Evolutionary conservation across 1,140 invertebrate species (phyloP).

Genomic region (Triops cancriformis): DNA sequence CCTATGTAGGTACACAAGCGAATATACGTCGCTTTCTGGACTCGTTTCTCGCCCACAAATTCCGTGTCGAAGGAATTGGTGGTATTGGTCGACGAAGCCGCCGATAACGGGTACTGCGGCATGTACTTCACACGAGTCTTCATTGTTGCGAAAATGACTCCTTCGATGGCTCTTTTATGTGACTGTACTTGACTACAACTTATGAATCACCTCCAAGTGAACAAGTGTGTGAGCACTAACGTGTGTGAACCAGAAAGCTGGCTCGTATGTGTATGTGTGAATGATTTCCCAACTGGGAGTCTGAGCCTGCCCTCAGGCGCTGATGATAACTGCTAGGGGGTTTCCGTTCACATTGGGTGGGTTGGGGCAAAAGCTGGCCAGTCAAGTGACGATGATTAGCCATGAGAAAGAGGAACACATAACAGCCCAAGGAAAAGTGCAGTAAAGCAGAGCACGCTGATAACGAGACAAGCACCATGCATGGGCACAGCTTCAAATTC

Average conservation of each 20-base stretch:
- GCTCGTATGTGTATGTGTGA: too few species aligned
- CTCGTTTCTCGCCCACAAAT: background rate
- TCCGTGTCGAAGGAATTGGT: background rate
- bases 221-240: too few species aligned
- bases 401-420: background rate
- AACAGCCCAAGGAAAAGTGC: background rate
- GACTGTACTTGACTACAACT: background rate
- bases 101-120: background rate
- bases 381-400: background rate
- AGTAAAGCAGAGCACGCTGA: background rate
- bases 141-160: background rate
- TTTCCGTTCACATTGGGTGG: too few species aligned
- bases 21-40: background rate
- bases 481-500: background rate
- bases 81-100: background rate
- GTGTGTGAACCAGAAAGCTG: too few species aligned
- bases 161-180: background rate
- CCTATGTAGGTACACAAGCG: background rate
- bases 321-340: too few species aligned
- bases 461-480: conserved; percentile 4
- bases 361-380: too few species aligned
- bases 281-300: too few species aligned
- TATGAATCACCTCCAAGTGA: too few species aligned
- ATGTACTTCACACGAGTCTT: background rate
- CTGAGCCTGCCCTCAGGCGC: too few species aligned